Percentiles rank a stretch among this genome's conserved stretches.
Evolutionary conservation across 2,888 invertebrate species (phyloP).

Genomic region (Serripes groenlandicus): DNA sequence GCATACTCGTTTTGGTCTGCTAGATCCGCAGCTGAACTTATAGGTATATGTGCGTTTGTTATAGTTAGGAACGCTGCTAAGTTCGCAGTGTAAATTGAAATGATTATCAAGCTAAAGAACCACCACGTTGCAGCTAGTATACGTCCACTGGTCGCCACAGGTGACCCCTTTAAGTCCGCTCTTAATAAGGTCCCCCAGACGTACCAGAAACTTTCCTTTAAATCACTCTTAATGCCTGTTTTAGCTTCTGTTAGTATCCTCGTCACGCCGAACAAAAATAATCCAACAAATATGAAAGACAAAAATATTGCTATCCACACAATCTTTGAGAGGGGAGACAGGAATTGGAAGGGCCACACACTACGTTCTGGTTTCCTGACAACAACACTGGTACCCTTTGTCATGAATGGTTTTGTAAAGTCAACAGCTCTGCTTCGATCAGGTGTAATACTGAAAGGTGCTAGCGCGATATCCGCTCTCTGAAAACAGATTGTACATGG

Average conservation of each 20-base stretch:
- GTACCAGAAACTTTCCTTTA: conserved; percentile 83
- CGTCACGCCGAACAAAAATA: conserved; percentile 81
- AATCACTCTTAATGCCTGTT: conserved; percentile 69
- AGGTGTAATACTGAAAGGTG: conserved; percentile 96
- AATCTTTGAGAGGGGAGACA: conserved; percentile 96
- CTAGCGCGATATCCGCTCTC: conserved; percentile 98
- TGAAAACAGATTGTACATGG: too few relatives aligned
- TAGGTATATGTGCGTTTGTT: conserved; percentile 77
- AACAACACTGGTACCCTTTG: conserved; percentile 97
- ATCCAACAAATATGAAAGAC: conserved; percentile 78
- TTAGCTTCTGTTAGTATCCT: conserved; percentile 76
- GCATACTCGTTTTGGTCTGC: conserved; percentile 78
- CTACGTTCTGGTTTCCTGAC: conserved; percentile 95
- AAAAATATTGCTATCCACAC: conserved; percentile 88
- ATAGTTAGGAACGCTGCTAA: conserved; percentile 83
- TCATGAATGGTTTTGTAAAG: conserved; percentile 99
- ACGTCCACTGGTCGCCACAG: conserved; percentile 78
- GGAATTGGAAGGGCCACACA: conserved; percentile 97
- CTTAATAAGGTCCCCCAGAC: conserved; percentile 82
- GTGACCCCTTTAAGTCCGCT: conserved; percentile 78
- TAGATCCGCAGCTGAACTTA: conserved; percentile 79
- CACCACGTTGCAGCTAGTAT: conserved; percentile 82
- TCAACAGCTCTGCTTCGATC: conserved; percentile 97
- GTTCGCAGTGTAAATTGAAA: conserved; percentile 83
- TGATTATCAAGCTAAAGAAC: conserved; percentile 82